Evolutionary conservation across 2,888 invertebrate genomes (phyloP), one percentile per base, ranked within the genome.

Genomic region (Agonopterix arenella): DNA sequence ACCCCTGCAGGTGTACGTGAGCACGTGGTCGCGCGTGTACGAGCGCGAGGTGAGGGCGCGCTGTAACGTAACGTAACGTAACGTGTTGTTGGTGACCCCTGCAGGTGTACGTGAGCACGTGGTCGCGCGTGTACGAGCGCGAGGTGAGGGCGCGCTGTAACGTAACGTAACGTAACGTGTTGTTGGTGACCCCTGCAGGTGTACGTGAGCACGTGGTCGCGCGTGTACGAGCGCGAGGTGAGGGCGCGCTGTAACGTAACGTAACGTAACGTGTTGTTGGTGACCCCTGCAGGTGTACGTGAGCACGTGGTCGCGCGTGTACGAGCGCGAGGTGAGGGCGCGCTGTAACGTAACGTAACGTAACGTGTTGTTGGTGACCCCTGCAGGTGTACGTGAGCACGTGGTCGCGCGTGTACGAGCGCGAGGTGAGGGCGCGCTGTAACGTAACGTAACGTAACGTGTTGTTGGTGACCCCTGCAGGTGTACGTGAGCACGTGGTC

Each of bases 191-290:
- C 10, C 36, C 4, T 18, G 28, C n/a, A 52, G 49, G 49, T 53
- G 44, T 98, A 98, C 80, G 95, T 94, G 38, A 90, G 91, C 58
- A 94, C 95, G 46, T 91, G 98, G 71, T 93, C 95, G 67, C 96
- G 96, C 84, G 91, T 97, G 52, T 97, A 98, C 80, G 97, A 97
- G 72, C 92, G 96, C 62, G 97, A 96, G n/a, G n/a, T n/a, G n/a
- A n/a, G n/a, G n/a, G 13, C 13, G 13, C 2, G 13, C 13, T 13
- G 13, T 13, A n/a, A n/a, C n/a, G 13, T 13, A 2, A 13, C 2
- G 13, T 13, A 2, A 13, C 1, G 1, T 13, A 13, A 13, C 13
- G 13, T 13, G 13, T 2, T 13, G 13, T 2, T 13, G 40, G n/a
- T 40, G 16, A 10, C 1, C 10, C 36, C 4, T 18, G 28, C n/a